Evolutionary conservation across 2,797 vertebrate genomes (phyloP).

Genomic region (Allobates femoralis): DNA sequence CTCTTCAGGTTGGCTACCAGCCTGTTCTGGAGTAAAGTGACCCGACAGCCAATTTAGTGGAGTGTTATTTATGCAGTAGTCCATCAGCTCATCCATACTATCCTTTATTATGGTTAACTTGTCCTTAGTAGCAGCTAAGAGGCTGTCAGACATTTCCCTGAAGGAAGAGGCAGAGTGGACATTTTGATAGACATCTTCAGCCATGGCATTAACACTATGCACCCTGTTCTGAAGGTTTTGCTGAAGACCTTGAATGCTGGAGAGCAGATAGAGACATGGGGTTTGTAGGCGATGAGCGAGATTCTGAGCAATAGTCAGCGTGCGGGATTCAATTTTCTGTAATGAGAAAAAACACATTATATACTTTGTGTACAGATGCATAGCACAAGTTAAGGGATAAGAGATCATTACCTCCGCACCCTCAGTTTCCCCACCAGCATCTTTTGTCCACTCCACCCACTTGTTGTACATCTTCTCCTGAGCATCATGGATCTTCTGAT

Average conservation of each 20-base stretch:
- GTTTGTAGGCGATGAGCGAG: constrained; percentile 92
- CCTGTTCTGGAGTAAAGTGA: constrained; percentile 88
- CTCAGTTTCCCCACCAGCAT: constrained; percentile 70
- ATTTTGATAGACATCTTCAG: too few relatives aligned
- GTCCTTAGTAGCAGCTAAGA: constrained; percentile 79
- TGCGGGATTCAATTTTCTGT: too few relatives aligned
- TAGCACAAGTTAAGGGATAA: not conserved
- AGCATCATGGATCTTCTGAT: too few relatives aligned
- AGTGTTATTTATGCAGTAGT: constrained; percentile 93
- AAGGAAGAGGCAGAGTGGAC: constrained; percentile 78
- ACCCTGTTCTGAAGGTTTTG: constrained; percentile 86
- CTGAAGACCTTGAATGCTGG: constrained; percentile 86
- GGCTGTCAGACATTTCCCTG: constrained; percentile 80
- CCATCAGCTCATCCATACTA: constrained; percentile 90
- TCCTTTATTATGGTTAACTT: constrained; percentile 86
- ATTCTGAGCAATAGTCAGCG: constrained; percentile 81
- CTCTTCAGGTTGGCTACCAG: constrained; percentile 72
- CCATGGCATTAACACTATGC: constrained; percentile 74
- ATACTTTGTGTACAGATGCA: not conserved
- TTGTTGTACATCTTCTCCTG: constrained; percentile 77
- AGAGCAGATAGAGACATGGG: constrained; percentile 83
- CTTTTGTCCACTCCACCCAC: constrained; percentile 80
- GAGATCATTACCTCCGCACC: constrained; percentile 74
- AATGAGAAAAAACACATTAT: constrained; percentile 14
- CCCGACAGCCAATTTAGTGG: constrained; percentile 98